These are phyloP conservation scores for Cydia splendana DNA, from an alignment of 1,140 invertebrate species.

Conservation along the genomic window DNA sequence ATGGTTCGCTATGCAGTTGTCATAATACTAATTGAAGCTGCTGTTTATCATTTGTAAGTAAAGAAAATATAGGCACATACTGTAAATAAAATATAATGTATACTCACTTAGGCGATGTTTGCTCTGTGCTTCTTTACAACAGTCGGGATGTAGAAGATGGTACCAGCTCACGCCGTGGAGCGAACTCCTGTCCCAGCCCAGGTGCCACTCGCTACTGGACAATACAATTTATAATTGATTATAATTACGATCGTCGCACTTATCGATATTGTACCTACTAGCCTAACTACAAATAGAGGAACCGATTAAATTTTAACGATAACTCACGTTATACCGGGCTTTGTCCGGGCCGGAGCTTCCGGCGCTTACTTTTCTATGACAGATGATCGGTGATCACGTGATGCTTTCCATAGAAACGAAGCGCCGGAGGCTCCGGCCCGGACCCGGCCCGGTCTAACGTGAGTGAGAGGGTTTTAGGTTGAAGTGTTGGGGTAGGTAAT, in stretches of 20 bases:
- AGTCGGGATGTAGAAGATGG: slow-evolving; percentile 95
- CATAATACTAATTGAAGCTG: too few species aligned
- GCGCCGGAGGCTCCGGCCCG: too few species aligned
- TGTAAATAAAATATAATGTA: not conserved
- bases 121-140: slow-evolving; percentile 93
- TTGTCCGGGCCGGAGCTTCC: too few species aligned
- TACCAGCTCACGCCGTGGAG: slow-evolving; percentile 96
- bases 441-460: too few species aligned
- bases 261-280: not conserved
- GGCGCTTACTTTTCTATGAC: too few species aligned
- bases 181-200: slow-evolving; percentile 91
- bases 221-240: slow-evolving; percentile 46
- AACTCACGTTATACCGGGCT: too few species aligned
- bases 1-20: too few species aligned
- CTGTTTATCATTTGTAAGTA: too few species aligned
- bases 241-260: not conserved
- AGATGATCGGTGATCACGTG: too few species aligned
- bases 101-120: slow-evolving; percentile 96
- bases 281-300: not conserved
- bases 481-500: not conserved
- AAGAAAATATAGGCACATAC: too few species aligned
- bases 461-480: too few species aligned
- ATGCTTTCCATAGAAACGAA: too few species aligned
- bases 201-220: slow-evolving; percentile 94
- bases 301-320: not conserved